Evolutionary conservation across 2,888 invertebrate species (phyloP), one percentile per base, ranked within the genome.

Genomic region (Chirona hameri): DNA sequence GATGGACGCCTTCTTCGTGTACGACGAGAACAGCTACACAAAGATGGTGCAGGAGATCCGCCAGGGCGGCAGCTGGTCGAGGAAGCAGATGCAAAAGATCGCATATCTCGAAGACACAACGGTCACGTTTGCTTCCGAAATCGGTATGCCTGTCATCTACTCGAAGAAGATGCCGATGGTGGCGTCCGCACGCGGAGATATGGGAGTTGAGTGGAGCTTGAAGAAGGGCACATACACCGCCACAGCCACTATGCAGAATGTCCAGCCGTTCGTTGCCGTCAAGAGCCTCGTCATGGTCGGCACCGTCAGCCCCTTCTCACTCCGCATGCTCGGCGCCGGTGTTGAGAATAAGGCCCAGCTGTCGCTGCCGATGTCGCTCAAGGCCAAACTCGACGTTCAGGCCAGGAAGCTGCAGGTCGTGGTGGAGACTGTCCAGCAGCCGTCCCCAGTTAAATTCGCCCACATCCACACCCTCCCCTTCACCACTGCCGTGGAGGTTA

Each of bases 261-360:
- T 46, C 7, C 48, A 52, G 48, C 79, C 79, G 15, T 52, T 52
- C 48, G 48, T 79, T 0, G 12, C 79, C 27, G 18, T 5, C 27
- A n/a, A n/a, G 48, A 52, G 15, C 27, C 52, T 24, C 12, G 52
- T 52, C 12, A 1, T 18, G 27, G 52, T 79, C 27, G 24, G 14
- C 48, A 79, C 52, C 18, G 4, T 52, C 14, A 79, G 52, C 18
- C 79, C 79, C 14, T 79, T n/a, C 27, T 46, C 79, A 5, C 48
- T 46, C 14, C 48, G 52, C 14, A 4, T 52, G 15, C 79, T 79
- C 27, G 79, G 52, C 14, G 14, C 27, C 18, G 79, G 79, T 7
- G 52, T 79, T 24, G 79, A 79, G n/a, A 76, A 76, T 39, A 76
- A 76, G 15, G n/a, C 29, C 12, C 76, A 76, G 39, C 21, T 76